These are phyloP conservation scores for Philopedon plagiatum DNA, from an alignment of 2,888 invertebrate species.

Conservation along the genomic window DNA sequence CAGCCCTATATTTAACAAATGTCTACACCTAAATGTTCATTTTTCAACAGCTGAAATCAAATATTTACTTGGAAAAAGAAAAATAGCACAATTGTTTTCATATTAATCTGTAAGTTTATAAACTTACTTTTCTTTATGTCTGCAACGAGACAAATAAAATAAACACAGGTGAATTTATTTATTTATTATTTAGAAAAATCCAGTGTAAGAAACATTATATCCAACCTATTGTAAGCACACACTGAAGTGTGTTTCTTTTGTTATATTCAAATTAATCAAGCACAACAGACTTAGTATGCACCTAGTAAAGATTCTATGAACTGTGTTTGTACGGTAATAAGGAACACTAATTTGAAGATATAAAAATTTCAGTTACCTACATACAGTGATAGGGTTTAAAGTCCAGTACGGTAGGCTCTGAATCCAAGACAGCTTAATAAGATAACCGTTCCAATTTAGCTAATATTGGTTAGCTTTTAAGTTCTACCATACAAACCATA, in stretches of 20 bases:
- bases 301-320: too few species aligned
- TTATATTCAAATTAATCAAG: background rate
- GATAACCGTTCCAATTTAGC: too few species aligned
- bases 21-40: background rate
- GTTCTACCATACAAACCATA: too few species aligned
- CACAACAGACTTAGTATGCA: too few species aligned
- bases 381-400: too few species aligned
- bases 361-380: too few species aligned
- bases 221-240: background rate
- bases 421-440: too few species aligned
- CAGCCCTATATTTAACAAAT: background rate
- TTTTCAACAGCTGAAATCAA: background rate
- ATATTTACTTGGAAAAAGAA: background rate
- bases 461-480: too few species aligned
- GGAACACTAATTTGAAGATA: too few species aligned
- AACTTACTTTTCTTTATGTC: background rate
- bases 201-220: background rate
- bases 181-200: background rate
- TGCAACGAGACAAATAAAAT: background rate
- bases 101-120: constrained; percentile 6
- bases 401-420: too few species aligned
- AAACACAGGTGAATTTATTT: constrained; percentile 12
- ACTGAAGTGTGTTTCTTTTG: background rate
- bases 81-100: constrained; percentile 3
- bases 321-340: too few species aligned